A percentile compares a stretch with the other conserved stretches of the same genome.
Conservation (phyloP, 2,888 invertebrate genomes). For the Epirrita christyi region DNA sequence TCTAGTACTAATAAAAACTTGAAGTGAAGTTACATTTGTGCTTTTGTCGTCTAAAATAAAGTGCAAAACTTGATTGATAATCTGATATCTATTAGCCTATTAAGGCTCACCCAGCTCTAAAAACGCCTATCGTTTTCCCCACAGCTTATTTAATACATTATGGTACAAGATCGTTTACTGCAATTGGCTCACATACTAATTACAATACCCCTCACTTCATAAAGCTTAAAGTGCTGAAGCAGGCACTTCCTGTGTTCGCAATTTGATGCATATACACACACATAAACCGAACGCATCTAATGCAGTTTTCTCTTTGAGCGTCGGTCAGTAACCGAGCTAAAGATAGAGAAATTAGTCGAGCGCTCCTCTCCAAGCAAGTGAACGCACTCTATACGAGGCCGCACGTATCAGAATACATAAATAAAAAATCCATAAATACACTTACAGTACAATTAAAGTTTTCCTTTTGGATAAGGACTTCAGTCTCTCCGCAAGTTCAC, state of each 20-base stretch:
- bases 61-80: too few relatives aligned
- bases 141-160: neutral
- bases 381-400: conserved; percentile 60
- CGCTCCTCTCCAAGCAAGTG: conserved; percentile 69
- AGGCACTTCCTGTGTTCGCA: conserved; percentile 36
- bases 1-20: too few relatives aligned
- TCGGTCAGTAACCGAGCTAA: conserved; percentile 82
- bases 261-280: conserved; percentile 66
- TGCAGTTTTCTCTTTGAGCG: conserved; percentile 75
- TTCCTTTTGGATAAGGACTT: too few relatives aligned
- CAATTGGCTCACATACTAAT: neutral
- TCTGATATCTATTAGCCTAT: too few relatives aligned
- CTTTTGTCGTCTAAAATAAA: too few relatives aligned
- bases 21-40: too few relatives aligned
- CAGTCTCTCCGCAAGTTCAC: too few relatives aligned
- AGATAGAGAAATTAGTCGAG: conserved; percentile 83
- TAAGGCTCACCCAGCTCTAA: neutral
- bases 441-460: too few relatives aligned
- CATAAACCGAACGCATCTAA: conserved; percentile 79
- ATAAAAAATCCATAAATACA: neutral
- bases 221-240: conserved; percentile 25
- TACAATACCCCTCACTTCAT: conserved; percentile 21
- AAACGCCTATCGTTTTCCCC: neutral
- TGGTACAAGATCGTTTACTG: neutral
- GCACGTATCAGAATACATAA: conserved; percentile 19